Percentiles rank a stretch among this genome's conserved stretches.
Evolutionary conservation across 2,888 invertebrate genomes (phyloP).

Genomic region (Unio pictorum): DNA sequence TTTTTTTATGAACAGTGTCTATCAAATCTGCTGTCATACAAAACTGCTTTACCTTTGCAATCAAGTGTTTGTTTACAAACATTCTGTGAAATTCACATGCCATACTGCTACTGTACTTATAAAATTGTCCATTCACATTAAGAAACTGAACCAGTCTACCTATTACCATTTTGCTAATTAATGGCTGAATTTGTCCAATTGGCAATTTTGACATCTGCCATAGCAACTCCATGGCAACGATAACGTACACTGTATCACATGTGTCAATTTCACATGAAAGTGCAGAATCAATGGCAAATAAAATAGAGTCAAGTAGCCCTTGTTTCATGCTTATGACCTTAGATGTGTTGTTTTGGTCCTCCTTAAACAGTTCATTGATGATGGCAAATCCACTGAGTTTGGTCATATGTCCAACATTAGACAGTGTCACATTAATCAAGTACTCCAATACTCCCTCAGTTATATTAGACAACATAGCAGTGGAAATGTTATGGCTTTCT

Average conservation of each 20-base stretch:
- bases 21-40: constrained; percentile 27
- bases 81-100: constrained; percentile 6
- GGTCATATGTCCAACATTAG: constrained; percentile 16
- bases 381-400: constrained; percentile 32
- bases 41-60: constrained; percentile 31
- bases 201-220: constrained; percentile 35
- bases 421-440: constrained; percentile 19
- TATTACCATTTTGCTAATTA: constrained; percentile 27
- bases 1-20: constrained; percentile 25
- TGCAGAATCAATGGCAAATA: constrained; percentile 28
- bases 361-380: constrained; percentile 31
- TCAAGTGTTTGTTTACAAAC: constrained; percentile 43
- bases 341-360: constrained; percentile 15
- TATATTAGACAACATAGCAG: neutral
- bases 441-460: constrained; percentile 18
- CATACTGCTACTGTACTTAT: constrained; percentile 8
- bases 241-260: constrained; percentile 17
- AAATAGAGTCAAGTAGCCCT: constrained; percentile 26
- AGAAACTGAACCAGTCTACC: constrained; percentile 29
- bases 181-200: constrained; percentile 20
- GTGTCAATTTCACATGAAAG: constrained; percentile 13
- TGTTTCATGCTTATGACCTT: constrained; percentile 21
- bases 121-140: constrained; percentile 28
- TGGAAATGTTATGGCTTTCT: neutral
- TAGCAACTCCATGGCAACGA: constrained; percentile 34